Evolutionary conservation across 2,888 invertebrate species (phyloP).

Genomic region (Meliscaeva auricollis): DNA sequence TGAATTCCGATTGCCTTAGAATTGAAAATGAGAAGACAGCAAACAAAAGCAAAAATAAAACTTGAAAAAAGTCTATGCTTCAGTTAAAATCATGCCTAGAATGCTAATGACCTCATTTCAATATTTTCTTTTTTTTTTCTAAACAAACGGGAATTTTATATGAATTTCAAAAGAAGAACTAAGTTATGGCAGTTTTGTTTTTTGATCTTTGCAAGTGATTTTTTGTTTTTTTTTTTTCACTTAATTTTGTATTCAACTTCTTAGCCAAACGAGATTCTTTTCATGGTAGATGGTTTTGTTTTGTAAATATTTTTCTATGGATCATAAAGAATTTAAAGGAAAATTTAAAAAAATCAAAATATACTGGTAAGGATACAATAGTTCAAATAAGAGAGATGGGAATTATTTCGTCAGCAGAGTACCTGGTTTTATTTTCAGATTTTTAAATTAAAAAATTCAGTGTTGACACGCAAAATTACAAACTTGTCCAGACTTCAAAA

Average conservation of each 20-base stretch:
- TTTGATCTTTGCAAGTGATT: background rate
- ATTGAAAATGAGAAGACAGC: background rate
- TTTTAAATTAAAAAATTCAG: no score
- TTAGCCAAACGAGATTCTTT: slow-evolving; percentile 12
- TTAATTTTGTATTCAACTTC: slow-evolving; percentile 19
- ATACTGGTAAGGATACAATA: no score
- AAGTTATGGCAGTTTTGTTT: background rate
- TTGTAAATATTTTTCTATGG: background rate
- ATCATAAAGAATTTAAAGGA: background rate
- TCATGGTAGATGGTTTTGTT: background rate
- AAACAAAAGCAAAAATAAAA: no score
- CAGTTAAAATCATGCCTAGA: slow-evolving; percentile 41
- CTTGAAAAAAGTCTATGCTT: background rate
- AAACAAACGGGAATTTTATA: background rate
- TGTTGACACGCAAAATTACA: no score
- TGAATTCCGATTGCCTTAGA: background rate
- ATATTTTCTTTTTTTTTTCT: slow-evolving; percentile 14
- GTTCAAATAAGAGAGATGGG: no score
- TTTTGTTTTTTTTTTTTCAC: slow-evolving; percentile 6
- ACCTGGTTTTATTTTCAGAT: no score
- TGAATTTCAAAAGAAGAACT: slow-evolving; percentile 24
- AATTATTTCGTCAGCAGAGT: no score
- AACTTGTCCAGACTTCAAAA: no score
- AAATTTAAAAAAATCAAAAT: background rate
- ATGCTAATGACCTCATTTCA: slow-evolving; percentile 60